Conservation (phyloP, 1,140 invertebrate species). For the Pygmarrhopalites habei region DNA sequence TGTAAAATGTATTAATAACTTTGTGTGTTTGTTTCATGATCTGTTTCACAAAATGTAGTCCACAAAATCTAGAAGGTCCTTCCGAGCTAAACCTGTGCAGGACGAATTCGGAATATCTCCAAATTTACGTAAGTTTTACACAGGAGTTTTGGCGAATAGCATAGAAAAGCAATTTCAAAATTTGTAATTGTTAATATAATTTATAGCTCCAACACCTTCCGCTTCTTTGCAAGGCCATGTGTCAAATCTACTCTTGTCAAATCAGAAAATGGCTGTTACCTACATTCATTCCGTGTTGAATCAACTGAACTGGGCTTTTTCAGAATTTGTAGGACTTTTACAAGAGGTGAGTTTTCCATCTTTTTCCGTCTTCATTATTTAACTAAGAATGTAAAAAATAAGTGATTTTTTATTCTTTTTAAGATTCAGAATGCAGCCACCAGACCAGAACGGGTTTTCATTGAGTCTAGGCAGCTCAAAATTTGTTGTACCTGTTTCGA, state of each 20-base stretch:
- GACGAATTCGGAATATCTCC: conserved; percentile 38
- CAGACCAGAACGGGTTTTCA: conserved; percentile 49
- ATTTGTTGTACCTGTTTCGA: conserved; percentile 77
- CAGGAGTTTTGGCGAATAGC: no score
- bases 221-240: conserved; percentile 52
- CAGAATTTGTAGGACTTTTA: conserved; percentile 76
- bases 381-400: background rate
- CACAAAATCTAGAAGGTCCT: conserved; percentile 41
- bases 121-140: conserved; percentile 36
- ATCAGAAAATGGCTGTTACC: conserved; percentile 50
- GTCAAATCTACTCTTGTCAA: conserved; percentile 48
- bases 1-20: no score
- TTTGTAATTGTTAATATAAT: no score
- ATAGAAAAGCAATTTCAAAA: no score
- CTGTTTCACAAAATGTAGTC: no score
- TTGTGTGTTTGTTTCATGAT: no score
- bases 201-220: conserved; percentile 57
- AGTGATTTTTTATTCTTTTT: conserved; percentile 39
- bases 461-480: conserved; percentile 71
- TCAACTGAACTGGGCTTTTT: conserved; percentile 82
- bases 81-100: conserved; percentile 30
- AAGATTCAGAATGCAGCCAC: conserved; percentile 55
- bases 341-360: conserved; percentile 76
- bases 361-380: no score
- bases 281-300: conserved; percentile 73